phyloP scores from a whole-genome alignment of 2,797 vertebrate genomes.

The Botia kubotai region DNA sequence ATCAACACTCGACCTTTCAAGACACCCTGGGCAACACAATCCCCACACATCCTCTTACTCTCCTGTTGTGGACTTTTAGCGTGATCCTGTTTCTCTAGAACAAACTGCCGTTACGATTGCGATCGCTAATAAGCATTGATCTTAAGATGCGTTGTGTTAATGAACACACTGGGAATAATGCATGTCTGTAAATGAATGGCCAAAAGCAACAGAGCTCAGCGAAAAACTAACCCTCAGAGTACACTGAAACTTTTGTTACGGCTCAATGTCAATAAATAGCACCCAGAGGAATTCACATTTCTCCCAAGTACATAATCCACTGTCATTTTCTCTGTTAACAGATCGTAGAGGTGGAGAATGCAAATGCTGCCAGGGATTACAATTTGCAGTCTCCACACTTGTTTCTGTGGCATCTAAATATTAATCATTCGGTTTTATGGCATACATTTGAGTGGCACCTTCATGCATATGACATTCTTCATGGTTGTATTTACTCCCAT shows the following conservation, averaged over 20 bases:
- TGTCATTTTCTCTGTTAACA: conserved; percentile 39
- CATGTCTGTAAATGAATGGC: neutral
- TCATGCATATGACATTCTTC: conserved; percentile 21
- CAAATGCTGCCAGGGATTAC: conserved; percentile 15
- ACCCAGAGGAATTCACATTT: conserved; percentile 22
- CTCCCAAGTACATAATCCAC: conserved; percentile 35
- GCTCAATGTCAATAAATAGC: conserved; percentile 31
- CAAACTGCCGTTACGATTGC: neutral
- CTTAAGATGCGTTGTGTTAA: neutral
- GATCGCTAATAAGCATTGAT: conserved; percentile 25
- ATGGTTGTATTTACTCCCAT: conserved; percentile 24
- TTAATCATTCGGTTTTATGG: conserved; percentile 58
- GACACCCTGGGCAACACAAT: conserved; percentile 46
- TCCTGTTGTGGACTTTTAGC: conserved; percentile 6
- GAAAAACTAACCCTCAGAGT: neutral
- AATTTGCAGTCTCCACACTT: conserved; percentile 30
- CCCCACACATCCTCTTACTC: conserved; percentile 11
- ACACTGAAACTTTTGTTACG: neutral
- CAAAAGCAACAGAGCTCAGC: conserved; percentile 9
- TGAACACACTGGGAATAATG: neutral
- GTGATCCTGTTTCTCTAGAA: conserved; percentile 11
- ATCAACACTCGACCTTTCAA: conserved; percentile 54
- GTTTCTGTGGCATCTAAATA: conserved; percentile 35
- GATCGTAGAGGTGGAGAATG: conserved; percentile 28
- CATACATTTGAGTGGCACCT: conserved; percentile 50